Evolutionary conservation across 2,888 invertebrate species (phyloP), one percentile per base, ranked within the genome.

Genomic region (Alentia gelatinosa): DNA sequence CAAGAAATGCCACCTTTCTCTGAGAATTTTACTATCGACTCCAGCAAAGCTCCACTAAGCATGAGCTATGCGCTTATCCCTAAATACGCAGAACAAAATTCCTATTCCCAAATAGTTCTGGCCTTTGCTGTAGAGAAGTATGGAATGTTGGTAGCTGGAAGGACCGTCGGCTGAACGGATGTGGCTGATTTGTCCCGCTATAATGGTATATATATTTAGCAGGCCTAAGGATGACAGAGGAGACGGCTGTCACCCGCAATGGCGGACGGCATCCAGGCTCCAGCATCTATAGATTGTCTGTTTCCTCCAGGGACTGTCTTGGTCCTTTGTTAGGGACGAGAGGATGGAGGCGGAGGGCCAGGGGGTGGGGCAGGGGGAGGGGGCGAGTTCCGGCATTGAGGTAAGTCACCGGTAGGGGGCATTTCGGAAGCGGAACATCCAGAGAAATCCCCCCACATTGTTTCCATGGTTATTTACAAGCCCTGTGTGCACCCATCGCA

Each of bases 151-250:
- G n/a, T 74, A 74, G 26, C 74, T 26, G 19, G 26, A 15, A n/a
- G 56, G 56, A n/a, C 12, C 56, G 23, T 47, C 3, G 56, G 56
- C n/a, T n/a, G n/a, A n/a, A n/a, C 56, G 56, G 56, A 56, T 1
- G 19, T 56, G 56, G 56, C n/a, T 56, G 56, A 56, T 56, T 56
- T 56, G 56, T 56, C 56, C 68, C 68, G 9, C 37, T 35, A 79
- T 79, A 79, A 79, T 79, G 79, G 79, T 79, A 19, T 39, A 79
- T 79, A 37, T 79, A 79, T 39, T 37, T 79, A 79, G 35, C 79
- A 7, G 79, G 79, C 79, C 23, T 35, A 79, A 79, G 79, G 35
- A 79, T 79, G 79, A 79, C 79, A 37, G 79, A 79, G 79, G 37
- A 23, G 79, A 26, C 37, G 37, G 15, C 37, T 12, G 39, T 37